Conservation (phyloP, 1,140 invertebrate genomes). For the Neotoxoptera formosana region DNA sequence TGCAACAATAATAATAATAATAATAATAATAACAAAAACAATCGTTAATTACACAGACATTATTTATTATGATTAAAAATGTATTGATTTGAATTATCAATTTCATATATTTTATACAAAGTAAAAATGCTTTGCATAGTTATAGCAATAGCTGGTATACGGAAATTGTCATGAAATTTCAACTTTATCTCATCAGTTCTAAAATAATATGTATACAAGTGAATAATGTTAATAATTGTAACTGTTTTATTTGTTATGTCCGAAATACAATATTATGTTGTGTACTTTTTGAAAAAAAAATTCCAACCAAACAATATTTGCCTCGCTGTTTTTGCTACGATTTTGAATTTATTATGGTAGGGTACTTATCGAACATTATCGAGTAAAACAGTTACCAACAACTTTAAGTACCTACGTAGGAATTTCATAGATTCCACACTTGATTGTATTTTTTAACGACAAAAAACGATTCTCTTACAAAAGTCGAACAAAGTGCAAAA, state of each 20-base stretch:
- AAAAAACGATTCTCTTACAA: background rate
- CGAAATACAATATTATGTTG: background rate
- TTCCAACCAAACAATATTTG: background rate
- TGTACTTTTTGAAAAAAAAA: background rate
- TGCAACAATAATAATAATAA: background rate
- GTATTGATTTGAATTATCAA: background rate
- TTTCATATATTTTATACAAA: background rate
- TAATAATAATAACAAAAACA: no score
- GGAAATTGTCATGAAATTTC: background rate
- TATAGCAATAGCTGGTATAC: no score
- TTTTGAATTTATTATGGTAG: background rate
- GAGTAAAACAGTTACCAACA: background rate
- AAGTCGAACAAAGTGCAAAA: constrained; percentile 21
- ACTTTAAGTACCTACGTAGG: background rate
- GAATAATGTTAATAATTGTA: background rate
- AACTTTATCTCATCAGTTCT: background rate
- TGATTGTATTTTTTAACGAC: constrained; percentile 14
- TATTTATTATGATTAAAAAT: background rate
- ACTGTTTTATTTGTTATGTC: background rate
- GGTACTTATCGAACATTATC: background rate
- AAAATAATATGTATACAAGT: background rate
- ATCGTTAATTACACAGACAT: background rate
- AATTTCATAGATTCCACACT: background rate
- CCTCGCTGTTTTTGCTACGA: background rate
- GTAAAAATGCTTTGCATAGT: no score